A percentile compares a stretch with the other conserved stretches of the same genome.
Conservation (phyloP, 2,113 vertebrate species). For the Psettodes erumei region DNA sequence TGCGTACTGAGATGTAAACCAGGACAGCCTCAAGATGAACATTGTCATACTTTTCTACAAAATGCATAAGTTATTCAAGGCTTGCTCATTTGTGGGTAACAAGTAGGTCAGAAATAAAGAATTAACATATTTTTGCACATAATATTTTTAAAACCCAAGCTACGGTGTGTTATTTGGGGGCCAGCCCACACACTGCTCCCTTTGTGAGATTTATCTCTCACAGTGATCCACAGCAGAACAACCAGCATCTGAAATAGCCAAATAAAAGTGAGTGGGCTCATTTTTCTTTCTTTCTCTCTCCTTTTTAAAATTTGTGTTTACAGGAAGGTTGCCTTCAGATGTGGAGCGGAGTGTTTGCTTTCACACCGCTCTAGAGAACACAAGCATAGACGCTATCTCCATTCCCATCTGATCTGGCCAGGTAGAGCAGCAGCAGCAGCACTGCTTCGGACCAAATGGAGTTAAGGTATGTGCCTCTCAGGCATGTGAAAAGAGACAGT, state of each 20-base stretch:
- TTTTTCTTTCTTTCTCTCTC: neutral
- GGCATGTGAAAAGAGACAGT: slow-evolving; percentile 66
- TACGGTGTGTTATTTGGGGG: slow-evolving; percentile 48
- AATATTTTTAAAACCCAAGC: slow-evolving; percentile 61
- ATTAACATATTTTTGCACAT: slow-evolving; percentile 61
- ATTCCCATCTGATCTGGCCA: slow-evolving; percentile 76
- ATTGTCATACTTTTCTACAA: slow-evolving; percentile 42
- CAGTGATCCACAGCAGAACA: slow-evolving; percentile 30
- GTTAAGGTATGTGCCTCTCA: slow-evolving; percentile 79
- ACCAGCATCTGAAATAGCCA: slow-evolving; percentile 50
- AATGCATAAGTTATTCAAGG: slow-evolving; percentile 45
- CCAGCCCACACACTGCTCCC: slow-evolving; percentile 50
- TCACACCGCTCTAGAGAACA: slow-evolving; percentile 69
- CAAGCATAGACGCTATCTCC: slow-evolving; percentile 75
- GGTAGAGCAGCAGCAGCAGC: slow-evolving; percentile 60
- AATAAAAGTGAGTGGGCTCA: slow-evolving; percentile 40
- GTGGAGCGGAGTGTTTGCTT: slow-evolving; percentile 77
- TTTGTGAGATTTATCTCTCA: slow-evolving; percentile 45
- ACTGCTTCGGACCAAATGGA: slow-evolving; percentile 67
- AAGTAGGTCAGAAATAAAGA: slow-evolving; percentile 57
- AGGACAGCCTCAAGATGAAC: slow-evolving; percentile 41
- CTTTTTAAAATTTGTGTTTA: slow-evolving; percentile 46
- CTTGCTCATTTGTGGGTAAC: slow-evolving; percentile 48
- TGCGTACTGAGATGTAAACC: slow-evolving; percentile 40
- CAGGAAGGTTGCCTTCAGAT: slow-evolving; percentile 64